Evolutionary conservation across 2,888 invertebrate species (phyloP).

Genomic region (Mythimna lalbum): DNA sequence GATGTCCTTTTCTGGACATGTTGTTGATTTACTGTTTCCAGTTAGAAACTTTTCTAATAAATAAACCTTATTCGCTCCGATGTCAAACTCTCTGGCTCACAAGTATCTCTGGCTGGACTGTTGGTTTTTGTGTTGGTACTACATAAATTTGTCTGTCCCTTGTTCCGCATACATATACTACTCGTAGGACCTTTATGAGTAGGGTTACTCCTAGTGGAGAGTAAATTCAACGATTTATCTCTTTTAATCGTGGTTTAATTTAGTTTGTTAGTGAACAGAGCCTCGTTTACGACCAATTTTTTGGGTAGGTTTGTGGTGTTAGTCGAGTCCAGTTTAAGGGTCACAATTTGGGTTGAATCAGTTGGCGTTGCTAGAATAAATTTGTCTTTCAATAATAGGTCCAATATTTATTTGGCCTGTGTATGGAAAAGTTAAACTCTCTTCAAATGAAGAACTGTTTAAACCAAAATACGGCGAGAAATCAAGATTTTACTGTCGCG

Average conservation of each 20-base stretch:
- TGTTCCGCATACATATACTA: slow-evolving; percentile 81
- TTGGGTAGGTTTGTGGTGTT: slow-evolving; percentile 31
- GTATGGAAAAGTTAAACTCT: not conserved
- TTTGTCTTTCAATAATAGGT: not conserved
- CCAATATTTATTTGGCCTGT: not conserved
- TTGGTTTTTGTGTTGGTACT: slow-evolving; percentile 82
- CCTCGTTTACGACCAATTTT: slow-evolving; percentile 47
- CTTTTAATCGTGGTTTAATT: slow-evolving; percentile 85
- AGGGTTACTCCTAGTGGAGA: slow-evolving; percentile 80
- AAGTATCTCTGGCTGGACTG: slow-evolving; percentile 82
- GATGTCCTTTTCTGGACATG: slow-evolving; percentile 73
- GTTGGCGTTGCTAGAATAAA: not conserved
- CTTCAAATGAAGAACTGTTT: too few relatives aligned
- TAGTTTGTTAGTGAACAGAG: slow-evolving; percentile 73
- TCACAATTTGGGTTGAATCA: not conserved
- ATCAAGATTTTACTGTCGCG: not conserved
- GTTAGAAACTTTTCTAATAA: slow-evolving; percentile 88
- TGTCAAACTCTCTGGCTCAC: slow-evolving; percentile 85
- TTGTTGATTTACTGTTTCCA: slow-evolving; percentile 86
- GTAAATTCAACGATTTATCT: slow-evolving; percentile 84
- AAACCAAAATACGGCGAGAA: not conserved
- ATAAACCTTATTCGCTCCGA: slow-evolving; percentile 87
- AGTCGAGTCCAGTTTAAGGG: not conserved
- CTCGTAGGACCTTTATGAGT: slow-evolving; percentile 86
- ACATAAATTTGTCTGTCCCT: slow-evolving; percentile 87